Conservation (phyloP, 2,113 vertebrate species). For the Electrona antarctica region DNA sequence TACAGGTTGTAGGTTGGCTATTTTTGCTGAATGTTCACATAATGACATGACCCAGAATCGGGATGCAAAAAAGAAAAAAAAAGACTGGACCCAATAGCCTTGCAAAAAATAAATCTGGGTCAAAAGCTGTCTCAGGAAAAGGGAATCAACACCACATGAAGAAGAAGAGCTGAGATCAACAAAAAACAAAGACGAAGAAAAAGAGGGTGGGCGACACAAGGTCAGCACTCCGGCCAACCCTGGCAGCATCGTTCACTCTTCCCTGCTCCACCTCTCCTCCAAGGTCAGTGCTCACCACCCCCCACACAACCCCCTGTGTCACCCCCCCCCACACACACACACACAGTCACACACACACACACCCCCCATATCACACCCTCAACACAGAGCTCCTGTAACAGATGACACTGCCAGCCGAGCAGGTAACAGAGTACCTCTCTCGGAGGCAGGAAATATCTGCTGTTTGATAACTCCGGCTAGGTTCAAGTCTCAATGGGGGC, state of each 20-base stretch:
- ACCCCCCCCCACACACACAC: conserved; percentile 28
- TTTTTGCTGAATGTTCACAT: neutral
- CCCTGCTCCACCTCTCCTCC: conserved; percentile 68
- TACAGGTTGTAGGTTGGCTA: too few relatives aligned
- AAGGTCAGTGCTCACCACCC: conserved; percentile 57
- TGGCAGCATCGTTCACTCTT: conserved; percentile 69
- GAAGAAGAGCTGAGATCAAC: conserved; percentile 39
- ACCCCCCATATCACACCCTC: conserved; percentile 66
- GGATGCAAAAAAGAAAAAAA: neutral
- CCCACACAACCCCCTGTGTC: conserved; percentile 57
- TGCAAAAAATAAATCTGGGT: neutral
- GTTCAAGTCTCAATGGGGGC: conserved; percentile 51
- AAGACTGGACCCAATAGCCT: neutral
- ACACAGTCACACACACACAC: neutral
- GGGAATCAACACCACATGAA: neutral
- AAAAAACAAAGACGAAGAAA: conserved; percentile 44
- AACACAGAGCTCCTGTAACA: conserved; percentile 63
- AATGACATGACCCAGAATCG: neutral
- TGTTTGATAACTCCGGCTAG: conserved; percentile 55
- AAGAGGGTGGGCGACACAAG: conserved; percentile 57
- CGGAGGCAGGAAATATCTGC: conserved; percentile 28
- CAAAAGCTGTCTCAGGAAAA: neutral
- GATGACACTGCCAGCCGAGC: conserved; percentile 64
- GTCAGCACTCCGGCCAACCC: conserved; percentile 63
- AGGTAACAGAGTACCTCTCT: conserved; percentile 54